These are phyloP conservation scores for Lethrus apterus DNA, from an alignment of 1,140 invertebrate genomes.

Conservation along the genomic window DNA sequence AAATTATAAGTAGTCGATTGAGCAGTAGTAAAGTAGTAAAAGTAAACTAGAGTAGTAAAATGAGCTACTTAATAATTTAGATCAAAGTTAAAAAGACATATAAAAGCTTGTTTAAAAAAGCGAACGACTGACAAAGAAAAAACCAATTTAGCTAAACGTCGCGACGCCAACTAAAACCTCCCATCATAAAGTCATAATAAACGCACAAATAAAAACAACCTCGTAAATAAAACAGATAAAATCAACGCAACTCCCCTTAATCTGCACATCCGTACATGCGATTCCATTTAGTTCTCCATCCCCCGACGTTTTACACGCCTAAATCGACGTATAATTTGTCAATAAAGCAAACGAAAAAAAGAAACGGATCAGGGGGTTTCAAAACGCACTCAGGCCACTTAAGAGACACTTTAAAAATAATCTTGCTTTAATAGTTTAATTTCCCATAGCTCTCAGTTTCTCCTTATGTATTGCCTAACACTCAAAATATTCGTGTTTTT, in stretches of 20 bases:
- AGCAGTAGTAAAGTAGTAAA: too few relatives aligned
- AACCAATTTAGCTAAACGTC: slow-evolving; percentile 36
- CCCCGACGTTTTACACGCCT: slow-evolving; percentile 14
- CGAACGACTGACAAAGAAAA: slow-evolving; percentile 29
- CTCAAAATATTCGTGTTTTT: not conserved
- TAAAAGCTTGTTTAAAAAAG: too few relatives aligned
- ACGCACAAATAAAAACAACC: slow-evolving; percentile 30
- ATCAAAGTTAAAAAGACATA: too few relatives aligned
- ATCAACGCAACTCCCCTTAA: slow-evolving; percentile 13
- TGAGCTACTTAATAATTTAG: too few relatives aligned
- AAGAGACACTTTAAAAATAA: slow-evolving; percentile 12
- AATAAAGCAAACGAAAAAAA: slow-evolving; percentile 12
- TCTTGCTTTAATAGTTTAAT: slow-evolving; percentile 12
- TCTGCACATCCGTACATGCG: too few relatives aligned
- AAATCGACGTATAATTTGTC: slow-evolving; percentile 20
- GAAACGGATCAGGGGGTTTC: not conserved
- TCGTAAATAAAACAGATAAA: slow-evolving; percentile 29
- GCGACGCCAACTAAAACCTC: slow-evolving; percentile 26
- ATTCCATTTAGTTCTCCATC: slow-evolving; percentile 10
- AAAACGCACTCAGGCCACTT: not conserved
- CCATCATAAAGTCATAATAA: slow-evolving; percentile 34
- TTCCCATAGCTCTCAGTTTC: slow-evolving; percentile 9
- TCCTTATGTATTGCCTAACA: slow-evolving; percentile 1
- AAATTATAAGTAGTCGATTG: too few relatives aligned
- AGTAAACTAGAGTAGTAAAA: too few relatives aligned